These are phyloP conservation scores for Sebastes ruberrimus DNA, from an alignment of 2,797 vertebrate genomes.

Conservation along the genomic window DNA sequence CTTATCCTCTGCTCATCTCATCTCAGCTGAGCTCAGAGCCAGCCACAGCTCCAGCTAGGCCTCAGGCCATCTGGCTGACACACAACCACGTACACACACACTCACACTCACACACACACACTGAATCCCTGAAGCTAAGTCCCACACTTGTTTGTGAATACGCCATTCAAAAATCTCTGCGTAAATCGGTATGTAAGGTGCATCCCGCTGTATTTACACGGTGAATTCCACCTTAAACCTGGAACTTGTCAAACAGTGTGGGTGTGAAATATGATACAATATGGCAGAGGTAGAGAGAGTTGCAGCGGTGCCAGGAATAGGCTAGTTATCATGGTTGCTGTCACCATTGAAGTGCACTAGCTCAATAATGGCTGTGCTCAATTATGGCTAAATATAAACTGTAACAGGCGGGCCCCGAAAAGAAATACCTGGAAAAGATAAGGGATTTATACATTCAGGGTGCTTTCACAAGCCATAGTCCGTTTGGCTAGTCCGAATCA, in stretches of 20 bases:
- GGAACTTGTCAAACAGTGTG: slow-evolving; percentile 54
- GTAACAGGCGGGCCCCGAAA: slow-evolving; percentile 1
- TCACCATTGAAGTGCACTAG: slow-evolving; percentile 22
- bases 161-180: slow-evolving; percentile 44
- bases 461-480: too few species aligned
- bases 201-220: slow-evolving; percentile 37
- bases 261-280: slow-evolving; percentile 58
- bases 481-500: too few species aligned
- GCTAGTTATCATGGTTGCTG: slow-evolving; percentile 46
- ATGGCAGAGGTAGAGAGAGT: slow-evolving; percentile 37
- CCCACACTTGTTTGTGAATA: slow-evolving; percentile 41
- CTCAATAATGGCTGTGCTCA: slow-evolving; percentile 38
- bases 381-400: slow-evolving; percentile 44
- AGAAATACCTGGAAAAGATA: slow-evolving; percentile 7
- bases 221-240: slow-evolving; percentile 49
- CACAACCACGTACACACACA: slow-evolving; percentile 15
- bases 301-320: slow-evolving; percentile 43
- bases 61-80: slow-evolving; percentile 73
- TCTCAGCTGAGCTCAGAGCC: slow-evolving; percentile 74
- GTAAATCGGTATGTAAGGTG: slow-evolving; percentile 19
- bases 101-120: slow-evolving; percentile 7
- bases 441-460: not conserved
- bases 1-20: slow-evolving; percentile 79
- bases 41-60: slow-evolving; percentile 71
- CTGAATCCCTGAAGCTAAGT: slow-evolving; percentile 36